Evolutionary conservation across 1,140 invertebrate species (phyloP), one percentile per base, ranked within the genome.

Genomic region (Drosophila lacteicornis): DNA sequence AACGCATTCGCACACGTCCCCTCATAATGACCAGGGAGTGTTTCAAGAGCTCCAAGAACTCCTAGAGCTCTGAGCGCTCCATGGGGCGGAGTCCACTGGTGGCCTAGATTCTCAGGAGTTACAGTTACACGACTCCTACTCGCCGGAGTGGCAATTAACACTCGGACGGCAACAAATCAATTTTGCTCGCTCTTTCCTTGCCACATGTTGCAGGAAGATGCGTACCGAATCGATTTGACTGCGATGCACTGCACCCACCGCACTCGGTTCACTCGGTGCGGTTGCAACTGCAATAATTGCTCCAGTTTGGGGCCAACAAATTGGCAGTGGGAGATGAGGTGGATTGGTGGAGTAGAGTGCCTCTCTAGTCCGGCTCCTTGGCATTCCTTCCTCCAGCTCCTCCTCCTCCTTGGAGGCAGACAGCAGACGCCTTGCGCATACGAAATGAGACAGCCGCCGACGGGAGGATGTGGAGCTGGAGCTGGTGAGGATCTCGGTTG

Each of bases 81-180:
- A 40, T n/a, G 53, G 19, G 53, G 53, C 53, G 53, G 36, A 56
- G 53, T 40, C 53, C 53, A 25, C 27, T 71, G 36, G 38, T 74
- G 70, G 53, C 70, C 70, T 57, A 74, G 70, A 60, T 74, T 73
- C 50, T 42, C 33, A 58, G 50, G 43, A 71, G 40, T 69, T 76
- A 76, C 74, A 76, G 74, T 76, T 76, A 77, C 67, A 60, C 67
- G 62, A 71, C 60, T 79, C 65, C 59, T 60, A 65, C 60, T 73
- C 38, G 40, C 25, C 36, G 79, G 79, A 69, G 59, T 90, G 75
- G 85, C 85, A 90, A 90, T 90, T 90, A 90, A 90, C 85, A 90
- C 85, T 90, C 82, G 70, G 82, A 70, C 84, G 80, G 85, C 84
- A 90, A 88, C 84, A 88, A 88, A 88, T 88, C 84, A 88, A 88